Percentiles rank a stretch among this genome's conserved stretches.
Conservation (phyloP, 2,888 invertebrate genomes). For the Papilio protenor region DNA sequence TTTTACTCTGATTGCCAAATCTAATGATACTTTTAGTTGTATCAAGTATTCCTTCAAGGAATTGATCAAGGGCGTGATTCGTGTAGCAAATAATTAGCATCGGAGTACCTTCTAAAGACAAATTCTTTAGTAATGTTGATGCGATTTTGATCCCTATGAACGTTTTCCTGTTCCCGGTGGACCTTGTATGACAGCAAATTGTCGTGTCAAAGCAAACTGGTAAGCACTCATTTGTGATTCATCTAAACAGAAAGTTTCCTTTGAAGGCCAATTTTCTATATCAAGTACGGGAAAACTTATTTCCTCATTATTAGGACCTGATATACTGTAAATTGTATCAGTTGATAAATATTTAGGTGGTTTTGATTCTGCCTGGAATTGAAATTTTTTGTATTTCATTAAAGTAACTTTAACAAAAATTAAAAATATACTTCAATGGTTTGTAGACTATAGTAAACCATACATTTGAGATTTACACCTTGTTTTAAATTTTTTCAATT, state of each 20-base stretch:
- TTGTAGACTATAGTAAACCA: no score
- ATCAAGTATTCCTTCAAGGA: constrained; percentile 87
- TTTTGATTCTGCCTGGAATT: constrained; percentile 62
- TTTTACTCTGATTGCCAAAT: constrained; percentile 88
- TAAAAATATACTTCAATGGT: no score
- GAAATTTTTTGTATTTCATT: not conserved
- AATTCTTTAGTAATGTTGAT: constrained; percentile 86
- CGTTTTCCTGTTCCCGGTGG: constrained; percentile 95
- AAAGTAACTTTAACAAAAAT: no score
- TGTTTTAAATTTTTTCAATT: no score
- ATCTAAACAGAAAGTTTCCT: constrained; percentile 82
- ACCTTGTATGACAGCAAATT: constrained; percentile 92
- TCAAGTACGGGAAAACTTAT: constrained; percentile 67
- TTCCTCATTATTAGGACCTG: constrained; percentile 57
- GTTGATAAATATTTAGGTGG: constrained; percentile 71
- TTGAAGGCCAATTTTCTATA: constrained; percentile 76
- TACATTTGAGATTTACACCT: no score
- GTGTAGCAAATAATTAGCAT: constrained; percentile 92
- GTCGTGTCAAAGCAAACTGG: constrained; percentile 86
- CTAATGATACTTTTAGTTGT: constrained; percentile 86
- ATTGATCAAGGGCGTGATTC: constrained; percentile 95
- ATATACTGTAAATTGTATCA: constrained; percentile 65
- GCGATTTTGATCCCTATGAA: constrained; percentile 91
- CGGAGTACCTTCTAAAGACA: constrained; percentile 83
- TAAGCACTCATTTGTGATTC: constrained; percentile 87